Evolutionary conservation across 2,113 vertebrate species (phyloP), one percentile per base, ranked within the genome.

Genomic region (Tupaia chinensis): DNA sequence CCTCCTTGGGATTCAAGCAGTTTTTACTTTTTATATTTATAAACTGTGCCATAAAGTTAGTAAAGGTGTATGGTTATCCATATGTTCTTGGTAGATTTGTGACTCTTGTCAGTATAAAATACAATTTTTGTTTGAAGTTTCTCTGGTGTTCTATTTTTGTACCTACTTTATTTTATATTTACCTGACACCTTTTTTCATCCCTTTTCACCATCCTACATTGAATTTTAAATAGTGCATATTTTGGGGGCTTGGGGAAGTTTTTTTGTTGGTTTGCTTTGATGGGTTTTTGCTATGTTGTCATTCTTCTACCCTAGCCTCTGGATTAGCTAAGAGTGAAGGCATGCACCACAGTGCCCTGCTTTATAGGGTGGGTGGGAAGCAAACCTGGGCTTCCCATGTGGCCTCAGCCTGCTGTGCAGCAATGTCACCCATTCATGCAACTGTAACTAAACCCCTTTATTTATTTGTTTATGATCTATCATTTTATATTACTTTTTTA

Each of bases 151-250:
- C 23, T 27, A 86, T 32, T 89, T 97, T 80, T 79, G 5, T 86
- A 85, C 7, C 27, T 63, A 15, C 16, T 85, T 96, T 78, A 22
- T 88, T 89, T 93, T 84, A 15, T 79, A 79, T 93, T 95, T 91
- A n/a, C 22, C 34, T 87, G 44, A 78, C 7, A 65, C 14, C 22
- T 84, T 86, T 83, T 83, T 81, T 60, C 11, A 70, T 63, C 12
- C 81, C 73, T 85, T 88, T 85, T 74, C 93, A 93, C 65, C 81
- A 96, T 72, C 70, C 19, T 29, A 27, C 23, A 29, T 56, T 11
- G 76, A 63, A 87, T 94, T 96, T 94, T 92, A 44, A 44, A 44
- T 44, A 44, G 44, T 44, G 44, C 3, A 44, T 44, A 44, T 44
- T 44, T 44, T 44, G 44, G 44, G 44, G 44, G 5, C 3, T 44